Evolutionary conservation across 2,113 vertebrate species (phyloP).

Genomic region (Gadus chalcogrammus): DNA sequence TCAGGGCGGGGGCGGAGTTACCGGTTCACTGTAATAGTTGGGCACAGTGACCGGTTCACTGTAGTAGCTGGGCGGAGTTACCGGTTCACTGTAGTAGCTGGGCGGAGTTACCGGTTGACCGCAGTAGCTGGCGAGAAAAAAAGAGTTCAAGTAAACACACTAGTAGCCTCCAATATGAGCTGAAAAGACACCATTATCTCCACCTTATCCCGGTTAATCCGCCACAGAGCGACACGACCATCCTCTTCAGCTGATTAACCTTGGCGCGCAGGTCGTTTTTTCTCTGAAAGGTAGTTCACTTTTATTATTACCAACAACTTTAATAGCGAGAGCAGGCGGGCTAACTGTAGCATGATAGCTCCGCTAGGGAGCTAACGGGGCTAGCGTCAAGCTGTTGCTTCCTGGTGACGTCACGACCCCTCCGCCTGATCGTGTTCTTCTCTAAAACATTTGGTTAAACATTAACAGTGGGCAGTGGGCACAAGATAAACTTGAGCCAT

Average conservation of each 20-base stretch:
- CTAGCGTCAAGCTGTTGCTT: conserved; percentile 22
- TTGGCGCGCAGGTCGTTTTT: background rate
- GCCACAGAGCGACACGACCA: too few relatives aligned
- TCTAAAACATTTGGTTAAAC: too few relatives aligned
- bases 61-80: too few relatives aligned
- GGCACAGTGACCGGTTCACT: too few relatives aligned
- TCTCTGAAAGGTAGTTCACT: background rate
- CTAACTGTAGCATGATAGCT: conserved; percentile 47
- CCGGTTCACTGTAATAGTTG: too few relatives aligned
- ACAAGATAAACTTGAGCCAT: too few relatives aligned
- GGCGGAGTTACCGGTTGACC: too few relatives aligned
- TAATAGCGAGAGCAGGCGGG: conserved; percentile 23
- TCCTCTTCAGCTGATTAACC: background rate
- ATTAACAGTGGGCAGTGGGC: too few relatives aligned
- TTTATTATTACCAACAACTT: background rate
- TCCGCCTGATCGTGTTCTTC: too few relatives aligned
- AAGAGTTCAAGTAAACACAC: conserved; percentile 18
- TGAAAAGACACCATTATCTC: conserved; percentile 1
- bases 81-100: too few relatives aligned
- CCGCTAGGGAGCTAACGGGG: background rate
- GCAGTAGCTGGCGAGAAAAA: background rate
- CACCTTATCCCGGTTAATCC: too few relatives aligned
- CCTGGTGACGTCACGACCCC: background rate
- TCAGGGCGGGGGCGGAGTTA: too few relatives aligned
- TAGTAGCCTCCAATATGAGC: conserved; percentile 15